A percentile compares a stretch with the other conserved stretches of the same genome.
Conservation (phyloP, 2,888 invertebrate species). For the Cancer borealis region DNA sequence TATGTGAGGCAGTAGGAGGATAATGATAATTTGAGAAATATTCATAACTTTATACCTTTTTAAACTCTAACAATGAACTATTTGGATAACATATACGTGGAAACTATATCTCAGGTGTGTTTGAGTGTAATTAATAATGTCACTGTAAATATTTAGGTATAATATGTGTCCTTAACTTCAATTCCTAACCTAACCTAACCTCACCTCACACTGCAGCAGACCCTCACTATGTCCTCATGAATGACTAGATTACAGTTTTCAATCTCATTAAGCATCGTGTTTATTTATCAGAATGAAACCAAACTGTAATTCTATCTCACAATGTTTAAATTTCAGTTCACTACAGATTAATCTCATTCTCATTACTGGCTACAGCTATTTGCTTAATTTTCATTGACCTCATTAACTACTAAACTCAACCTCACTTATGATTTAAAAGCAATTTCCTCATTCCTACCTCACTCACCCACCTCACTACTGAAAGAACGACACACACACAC, state of each 20-base stretch:
- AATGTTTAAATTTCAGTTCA: neutral
- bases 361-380: neutral
- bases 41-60: neutral
- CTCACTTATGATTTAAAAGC: no score
- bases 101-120: neutral
- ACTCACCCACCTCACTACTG: no score
- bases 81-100: neutral
- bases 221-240: neutral
- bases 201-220: neutral
- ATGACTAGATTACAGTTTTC: neutral
- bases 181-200: neutral
- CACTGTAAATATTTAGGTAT: no score
- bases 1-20: neutral
- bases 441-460: no score
- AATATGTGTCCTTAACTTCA: neutral
- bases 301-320: neutral
- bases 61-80: no score
- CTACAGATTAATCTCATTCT: neutral
- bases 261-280: neutral
- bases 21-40: neutral
- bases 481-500: constrained; percentile 8
- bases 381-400: no score
- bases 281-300: neutral
- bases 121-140: no score
- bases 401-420: no score